These are phyloP conservation scores for Omphaloscelis lunosa DNA, from an alignment of 2,888 invertebrate genomes.

Conservation along the genomic window DNA sequence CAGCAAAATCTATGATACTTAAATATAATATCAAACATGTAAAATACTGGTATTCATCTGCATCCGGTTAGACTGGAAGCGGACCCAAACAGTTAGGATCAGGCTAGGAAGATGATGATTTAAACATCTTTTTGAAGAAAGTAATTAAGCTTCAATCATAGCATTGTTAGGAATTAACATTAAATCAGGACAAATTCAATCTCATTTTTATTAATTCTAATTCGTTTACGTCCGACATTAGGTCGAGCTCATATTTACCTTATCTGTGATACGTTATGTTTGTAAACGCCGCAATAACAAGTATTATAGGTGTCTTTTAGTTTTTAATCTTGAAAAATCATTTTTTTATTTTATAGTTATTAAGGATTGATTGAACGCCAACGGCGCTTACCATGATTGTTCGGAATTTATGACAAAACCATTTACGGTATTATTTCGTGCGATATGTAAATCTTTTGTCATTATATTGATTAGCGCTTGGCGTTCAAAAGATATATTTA, in stretches of 20 bases:
- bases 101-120: not conserved
- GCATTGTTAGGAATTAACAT: conserved; percentile 47
- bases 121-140: not conserved
- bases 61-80: not conserved
- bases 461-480: conserved; percentile 31
- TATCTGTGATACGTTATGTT: conserved; percentile 89
- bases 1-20: not conserved
- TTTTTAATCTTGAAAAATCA: conserved; percentile 44
- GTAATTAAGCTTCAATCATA: conserved; percentile 39
- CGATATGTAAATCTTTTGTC: conserved; percentile 25
- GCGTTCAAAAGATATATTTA: conserved; percentile 67
- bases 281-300: conserved; percentile 85
- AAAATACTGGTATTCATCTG: not conserved
- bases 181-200: conserved; percentile 61
- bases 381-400: conserved; percentile 10
- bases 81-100: too few species aligned
- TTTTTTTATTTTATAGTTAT: conserved; percentile 28
- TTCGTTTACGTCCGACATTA: conserved; percentile 58
- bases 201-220: conserved; percentile 60
- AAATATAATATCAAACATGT: not conserved
- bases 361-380: conserved; percentile 51
- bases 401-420: not conserved
- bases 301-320: conserved; percentile 78
- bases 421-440: not conserved
- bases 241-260: conserved; percentile 79